Percentiles rank a stretch among this genome's conserved stretches.
These are phyloP conservation scores for Gila orcuttii DNA, from an alignment of 2,113 vertebrate species.

Conservation along the genomic window DNA sequence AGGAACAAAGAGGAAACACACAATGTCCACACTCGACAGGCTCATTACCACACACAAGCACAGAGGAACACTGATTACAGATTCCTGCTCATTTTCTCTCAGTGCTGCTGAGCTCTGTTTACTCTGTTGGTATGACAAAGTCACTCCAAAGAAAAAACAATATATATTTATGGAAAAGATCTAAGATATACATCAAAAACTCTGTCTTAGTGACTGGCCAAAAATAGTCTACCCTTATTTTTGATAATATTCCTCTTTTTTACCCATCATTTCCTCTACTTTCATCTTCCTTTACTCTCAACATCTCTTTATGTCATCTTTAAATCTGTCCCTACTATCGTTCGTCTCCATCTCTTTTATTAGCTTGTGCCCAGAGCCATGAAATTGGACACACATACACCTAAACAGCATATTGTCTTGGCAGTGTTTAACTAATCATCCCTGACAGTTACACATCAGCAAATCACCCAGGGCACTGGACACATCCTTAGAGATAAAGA, in stretches of 20 bases:
- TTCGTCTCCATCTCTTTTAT: conserved; percentile 55
- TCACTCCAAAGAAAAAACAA: conserved; percentile 13
- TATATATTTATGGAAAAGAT: conserved; percentile 12
- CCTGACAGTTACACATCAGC: conserved; percentile 5
- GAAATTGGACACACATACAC: conserved; percentile 63
- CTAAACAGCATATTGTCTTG: conserved; percentile 20
- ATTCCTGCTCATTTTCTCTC: conserved; percentile 7
- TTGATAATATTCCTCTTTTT: conserved; percentile 3
- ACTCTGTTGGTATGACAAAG: not conserved
- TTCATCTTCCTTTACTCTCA: conserved; percentile 21
- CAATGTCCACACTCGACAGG: conserved; percentile 24
- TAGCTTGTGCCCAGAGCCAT: conserved; percentile 65
- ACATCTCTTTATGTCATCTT: conserved; percentile 7
- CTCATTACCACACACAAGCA: conserved; percentile 42
- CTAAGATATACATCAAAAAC: conserved; percentile 18
- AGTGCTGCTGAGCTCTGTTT: not conserved
- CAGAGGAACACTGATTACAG: conserved; percentile 22
- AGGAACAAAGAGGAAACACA: conserved; percentile 17
- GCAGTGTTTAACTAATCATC: conserved; percentile 31
- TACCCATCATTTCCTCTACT: conserved; percentile 12
- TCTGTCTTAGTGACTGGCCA: not conserved
- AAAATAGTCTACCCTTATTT: not conserved
- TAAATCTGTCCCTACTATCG: conserved; percentile 26
- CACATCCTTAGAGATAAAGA: not conserved
- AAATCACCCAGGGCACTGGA: not conserved